Conservation (phyloP, 2,888 invertebrate genomes). For the Erynnis tages region DNA sequence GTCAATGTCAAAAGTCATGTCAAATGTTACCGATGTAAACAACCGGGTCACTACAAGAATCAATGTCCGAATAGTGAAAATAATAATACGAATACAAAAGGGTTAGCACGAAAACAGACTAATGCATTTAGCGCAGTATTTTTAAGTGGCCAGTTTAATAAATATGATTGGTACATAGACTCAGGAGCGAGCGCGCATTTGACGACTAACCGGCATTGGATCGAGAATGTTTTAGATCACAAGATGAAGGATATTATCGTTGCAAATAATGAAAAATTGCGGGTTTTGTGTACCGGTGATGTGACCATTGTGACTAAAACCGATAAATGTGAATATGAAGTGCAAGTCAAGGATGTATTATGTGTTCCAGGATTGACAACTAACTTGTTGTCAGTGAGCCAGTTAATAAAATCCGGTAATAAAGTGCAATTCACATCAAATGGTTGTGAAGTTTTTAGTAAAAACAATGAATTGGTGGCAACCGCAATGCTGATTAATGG, state of each 20-base stretch:
- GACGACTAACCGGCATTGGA: constrained; percentile 2
- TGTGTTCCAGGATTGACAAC: constrained; percentile 30
- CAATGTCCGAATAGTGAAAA: neutral
- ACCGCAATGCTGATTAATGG: constrained; percentile 6
- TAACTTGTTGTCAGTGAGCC: constrained; percentile 29
- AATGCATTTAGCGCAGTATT: constrained; percentile 3
- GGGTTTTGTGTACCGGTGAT: constrained; percentile 29
- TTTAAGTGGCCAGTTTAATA: neutral
- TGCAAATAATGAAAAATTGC: constrained; percentile 27
- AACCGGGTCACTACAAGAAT: neutral
- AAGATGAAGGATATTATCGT: constrained; percentile 28
- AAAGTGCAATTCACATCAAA: constrained; percentile 17
- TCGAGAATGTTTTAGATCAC: constrained; percentile 9
- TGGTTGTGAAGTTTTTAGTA: constrained; percentile 19
- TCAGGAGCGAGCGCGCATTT: neutral
- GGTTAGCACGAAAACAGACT: neutral
- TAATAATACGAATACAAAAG: neutral
- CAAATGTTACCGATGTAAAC: neutral
- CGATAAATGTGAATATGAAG: constrained; percentile 20
- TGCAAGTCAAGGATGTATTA: constrained; percentile 22
- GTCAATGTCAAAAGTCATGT: neutral
- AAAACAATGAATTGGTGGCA: constrained; percentile 1
- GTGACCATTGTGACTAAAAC: constrained; percentile 23
- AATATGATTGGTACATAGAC: constrained; percentile 1
- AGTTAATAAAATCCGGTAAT: constrained; percentile 27